Evolutionary conservation across 2,113 vertebrate genomes (phyloP), one percentile per base, ranked within the genome.

Genomic region (Toxotes chatareus): DNA sequence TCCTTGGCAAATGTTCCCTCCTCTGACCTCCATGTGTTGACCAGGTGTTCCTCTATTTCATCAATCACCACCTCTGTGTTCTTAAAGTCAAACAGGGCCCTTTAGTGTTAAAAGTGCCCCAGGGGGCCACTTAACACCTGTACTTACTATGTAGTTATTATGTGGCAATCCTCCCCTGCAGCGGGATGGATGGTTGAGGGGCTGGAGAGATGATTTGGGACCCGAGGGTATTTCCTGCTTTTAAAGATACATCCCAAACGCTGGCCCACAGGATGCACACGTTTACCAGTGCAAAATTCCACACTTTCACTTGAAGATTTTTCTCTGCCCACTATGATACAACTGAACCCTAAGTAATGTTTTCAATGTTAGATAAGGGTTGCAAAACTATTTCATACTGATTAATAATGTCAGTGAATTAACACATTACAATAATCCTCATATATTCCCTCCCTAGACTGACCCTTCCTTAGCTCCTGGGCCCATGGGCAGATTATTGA

Each of bases 191-290:
- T 47, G 42, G 4, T 49, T 42, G 38, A 80, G 62, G 82, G 59
- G 27, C 27, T 27, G 34, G 4, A 13, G 56, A 76, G 62, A 83
- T 66, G 46, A 82, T 83, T 31, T 76, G 46, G 10, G 55, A 69
- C 46, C 83, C 62, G 23, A 62, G 86, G 90, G 65, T 75, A 91
- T 91, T 93, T 94, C 88, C 81, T 82, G 86, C 85, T 82, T 63
- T 79, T 53, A 67, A 86, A 88, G 83, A 83, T 83, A 51, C 47
- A 71, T 53, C 61, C 14, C 6, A 61, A 60, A 51, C 32, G 3
- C 40, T 27, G 57, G 32, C 16, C 34, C n/a, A 38, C 17, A 59
- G 19, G 32, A 56, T 16, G 1, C 12, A 27, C 4, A 16, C 8
- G 38, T 36, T 44, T 59, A n/a, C 42, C 49, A 13, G 6, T 23